Percentiles rank a stretch among this genome's conserved stretches.
Evolutionary conservation across 2,113 vertebrate genomes (phyloP).

Genomic region (Columba livia): DNA sequence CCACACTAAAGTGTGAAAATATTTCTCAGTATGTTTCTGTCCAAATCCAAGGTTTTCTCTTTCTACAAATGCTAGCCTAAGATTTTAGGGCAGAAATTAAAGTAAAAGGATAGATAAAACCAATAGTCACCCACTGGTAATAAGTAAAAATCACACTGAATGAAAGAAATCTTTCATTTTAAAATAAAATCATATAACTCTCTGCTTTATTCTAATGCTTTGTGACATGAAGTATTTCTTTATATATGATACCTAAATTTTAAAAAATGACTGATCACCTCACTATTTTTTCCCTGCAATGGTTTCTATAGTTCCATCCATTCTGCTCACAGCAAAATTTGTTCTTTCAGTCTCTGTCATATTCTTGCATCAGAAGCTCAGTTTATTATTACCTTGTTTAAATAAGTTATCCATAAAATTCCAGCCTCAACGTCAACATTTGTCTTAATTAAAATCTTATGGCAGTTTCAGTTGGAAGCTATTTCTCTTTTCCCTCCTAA

Average conservation of each 20-base stretch:
- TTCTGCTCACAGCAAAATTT: not conserved
- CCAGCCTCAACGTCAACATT: conserved; percentile 9
- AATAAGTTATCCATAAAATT: conserved; percentile 39
- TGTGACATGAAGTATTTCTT: not conserved
- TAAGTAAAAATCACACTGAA: not conserved
- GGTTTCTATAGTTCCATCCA: not conserved
- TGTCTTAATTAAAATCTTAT: conserved; percentile 58
- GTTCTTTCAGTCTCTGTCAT: not conserved
- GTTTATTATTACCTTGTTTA: conserved; percentile 36
- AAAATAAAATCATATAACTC: not conserved
- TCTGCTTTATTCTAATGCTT: conserved; percentile 4
- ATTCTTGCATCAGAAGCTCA: not conserved
- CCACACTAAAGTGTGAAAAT: not conserved
- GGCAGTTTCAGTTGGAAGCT: conserved; percentile 44
- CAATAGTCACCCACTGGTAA: not conserved
- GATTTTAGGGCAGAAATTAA: not conserved
- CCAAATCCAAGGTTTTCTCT: not conserved
- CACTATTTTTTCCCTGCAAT: not conserved
- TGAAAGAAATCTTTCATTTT: not conserved
- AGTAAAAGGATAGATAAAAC: not conserved
- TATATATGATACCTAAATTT: not conserved
- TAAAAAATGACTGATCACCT: not conserved
- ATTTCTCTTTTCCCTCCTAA: conserved; percentile 36
- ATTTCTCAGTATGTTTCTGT: not conserved
- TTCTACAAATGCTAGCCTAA: not conserved